A percentile compares a stretch with the other conserved stretches of the same genome.
These are phyloP conservation scores for Anolis carolinensis DNA, from an alignment of 2,113 vertebrate species.

Conservation along the genomic window DNA sequence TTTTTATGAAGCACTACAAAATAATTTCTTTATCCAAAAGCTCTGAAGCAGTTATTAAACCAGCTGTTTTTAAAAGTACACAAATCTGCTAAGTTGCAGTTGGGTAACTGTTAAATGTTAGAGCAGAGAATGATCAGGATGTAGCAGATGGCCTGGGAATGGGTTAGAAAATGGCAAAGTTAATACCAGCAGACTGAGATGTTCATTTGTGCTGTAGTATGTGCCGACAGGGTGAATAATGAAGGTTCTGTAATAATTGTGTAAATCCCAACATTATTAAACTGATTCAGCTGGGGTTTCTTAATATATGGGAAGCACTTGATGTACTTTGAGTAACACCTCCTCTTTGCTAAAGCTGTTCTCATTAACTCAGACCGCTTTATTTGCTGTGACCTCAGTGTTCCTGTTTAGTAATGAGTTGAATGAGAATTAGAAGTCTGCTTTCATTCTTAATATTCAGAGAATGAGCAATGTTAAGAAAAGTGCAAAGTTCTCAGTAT, in stretches of 20 bases:
- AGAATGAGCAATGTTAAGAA: conserved; percentile 56
- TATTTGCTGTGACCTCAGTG: conserved; percentile 81
- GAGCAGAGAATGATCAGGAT: conserved; percentile 77
- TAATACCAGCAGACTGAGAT: conserved; percentile 84
- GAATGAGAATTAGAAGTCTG: conserved; percentile 78
- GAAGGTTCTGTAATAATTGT: conserved; percentile 86
- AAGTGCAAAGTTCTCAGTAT: conserved; percentile 45
- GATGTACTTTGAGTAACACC: conserved; percentile 80
- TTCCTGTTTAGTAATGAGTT: conserved; percentile 77
- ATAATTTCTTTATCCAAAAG: conserved; percentile 81
- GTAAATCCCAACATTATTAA: conserved; percentile 90
- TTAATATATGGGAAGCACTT: conserved; percentile 85
- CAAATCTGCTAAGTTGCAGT: conserved; percentile 86
- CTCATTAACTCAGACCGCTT: conserved; percentile 83
- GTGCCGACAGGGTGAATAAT: conserved; percentile 83
- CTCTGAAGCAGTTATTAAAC: conserved; percentile 85
- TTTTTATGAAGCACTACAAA: conserved; percentile 73
- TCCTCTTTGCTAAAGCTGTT: conserved; percentile 80
- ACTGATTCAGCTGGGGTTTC: conserved; percentile 82
- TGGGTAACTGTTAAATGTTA: conserved; percentile 87
- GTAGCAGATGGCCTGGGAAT: conserved; percentile 84
- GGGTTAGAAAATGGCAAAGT: conserved; percentile 83
- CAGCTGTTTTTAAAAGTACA: conserved; percentile 87
- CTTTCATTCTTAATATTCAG: conserved; percentile 66
- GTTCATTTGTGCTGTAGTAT: conserved; percentile 83